A percentile compares a stretch with the other conserved stretches of the same genome.
Conservation (phyloP, 2,113 vertebrate genomes). For the Phaethon lepturus region DNA sequence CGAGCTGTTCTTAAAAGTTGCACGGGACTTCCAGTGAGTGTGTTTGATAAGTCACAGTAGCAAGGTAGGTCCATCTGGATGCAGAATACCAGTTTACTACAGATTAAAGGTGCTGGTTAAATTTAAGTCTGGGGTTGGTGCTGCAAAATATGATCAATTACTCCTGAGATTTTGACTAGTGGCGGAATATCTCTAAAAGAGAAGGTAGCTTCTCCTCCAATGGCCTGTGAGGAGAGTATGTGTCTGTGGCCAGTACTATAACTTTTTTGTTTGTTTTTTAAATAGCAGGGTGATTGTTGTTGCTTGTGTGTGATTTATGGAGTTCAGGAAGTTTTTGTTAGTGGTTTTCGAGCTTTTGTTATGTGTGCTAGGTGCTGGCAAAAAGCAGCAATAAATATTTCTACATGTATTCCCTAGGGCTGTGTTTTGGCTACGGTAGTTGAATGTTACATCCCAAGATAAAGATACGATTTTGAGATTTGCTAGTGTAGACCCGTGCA, state of each 20-base stretch:
- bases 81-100: neutral
- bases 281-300: neutral
- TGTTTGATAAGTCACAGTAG: neutral
- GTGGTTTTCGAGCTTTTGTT: neutral
- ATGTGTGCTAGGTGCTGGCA: neutral
- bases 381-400: neutral
- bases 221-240: neutral
- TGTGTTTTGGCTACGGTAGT: neutral
- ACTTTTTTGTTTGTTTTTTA: neutral
- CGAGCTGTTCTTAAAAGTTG: neutral
- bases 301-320: neutral
- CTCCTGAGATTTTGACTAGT: neutral
- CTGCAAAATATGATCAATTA: neutral
- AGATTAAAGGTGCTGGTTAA: neutral
- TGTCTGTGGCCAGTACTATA: neutral
- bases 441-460: neutral
- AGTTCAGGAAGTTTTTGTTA: neutral
- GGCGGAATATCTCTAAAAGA: neutral
- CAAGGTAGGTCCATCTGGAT: neutral
- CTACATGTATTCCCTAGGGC: neutral
- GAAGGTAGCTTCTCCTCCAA: neutral
- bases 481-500: accelerated
- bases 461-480: neutral
- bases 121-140: neutral
- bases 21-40: neutral